Evolutionary conservation across 1,140 invertebrate species (phyloP).

Genomic region (Hycleus cichorii): DNA sequence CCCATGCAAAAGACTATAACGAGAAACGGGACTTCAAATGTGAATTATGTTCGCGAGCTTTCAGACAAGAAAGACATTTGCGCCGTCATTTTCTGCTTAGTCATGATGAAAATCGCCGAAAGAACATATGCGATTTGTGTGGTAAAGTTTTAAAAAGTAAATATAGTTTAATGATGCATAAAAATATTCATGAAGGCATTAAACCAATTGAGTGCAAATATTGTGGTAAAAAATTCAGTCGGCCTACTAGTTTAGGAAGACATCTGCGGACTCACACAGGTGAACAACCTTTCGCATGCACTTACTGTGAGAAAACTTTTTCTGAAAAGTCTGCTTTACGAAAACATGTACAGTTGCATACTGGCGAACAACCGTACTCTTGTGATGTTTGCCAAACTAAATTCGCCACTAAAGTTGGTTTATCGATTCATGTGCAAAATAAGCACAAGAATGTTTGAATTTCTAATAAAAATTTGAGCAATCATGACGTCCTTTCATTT

Average conservation of each 20-base stretch:
- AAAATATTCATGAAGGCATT: not conserved
- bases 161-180: constrained; percentile 35
- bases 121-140: too few species aligned
- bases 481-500: too few species aligned
- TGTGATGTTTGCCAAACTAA: not conserved
- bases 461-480: too few species aligned
- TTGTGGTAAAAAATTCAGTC: constrained; percentile 14
- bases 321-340: constrained; percentile 4
- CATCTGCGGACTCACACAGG: constrained; percentile 15
- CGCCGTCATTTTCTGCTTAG: not conserved
- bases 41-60: too few species aligned
- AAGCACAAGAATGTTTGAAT: too few species aligned
- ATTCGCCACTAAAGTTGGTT: too few species aligned
- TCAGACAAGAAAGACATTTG: not conserved
- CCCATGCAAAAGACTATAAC: too few species aligned
- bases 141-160: not conserved
- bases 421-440: too few species aligned
- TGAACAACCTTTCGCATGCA: constrained; percentile 7
- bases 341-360: constrained; percentile 4
- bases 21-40: too few species aligned
- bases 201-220: constrained; percentile 14
- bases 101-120: not conserved
- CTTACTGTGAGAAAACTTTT: constrained; percentile 12
- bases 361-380: constrained; percentile 13
- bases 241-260: not conserved